Evolutionary conservation across 2,113 vertebrate genomes (phyloP).

Genomic region (Trogon melanurus): DNA sequence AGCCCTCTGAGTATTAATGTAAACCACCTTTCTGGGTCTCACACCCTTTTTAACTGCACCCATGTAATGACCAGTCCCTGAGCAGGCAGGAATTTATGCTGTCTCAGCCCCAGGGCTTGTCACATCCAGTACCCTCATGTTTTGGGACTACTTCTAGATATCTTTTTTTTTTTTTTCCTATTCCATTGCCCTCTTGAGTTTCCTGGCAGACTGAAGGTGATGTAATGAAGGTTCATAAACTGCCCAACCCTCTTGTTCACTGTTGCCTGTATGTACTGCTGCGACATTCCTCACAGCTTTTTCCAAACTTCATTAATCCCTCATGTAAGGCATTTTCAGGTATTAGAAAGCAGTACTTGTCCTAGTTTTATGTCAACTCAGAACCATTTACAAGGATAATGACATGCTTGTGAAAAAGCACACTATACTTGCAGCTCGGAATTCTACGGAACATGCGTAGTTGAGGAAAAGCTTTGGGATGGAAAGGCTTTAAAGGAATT

Average conservation of each 20-base stretch:
- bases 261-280: neutral
- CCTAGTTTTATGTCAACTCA: neutral
- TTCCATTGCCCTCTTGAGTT: neutral
- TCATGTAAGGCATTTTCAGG: neutral
- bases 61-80: neutral
- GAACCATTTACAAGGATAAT: neutral
- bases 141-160: neutral
- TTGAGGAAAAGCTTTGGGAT: neutral
- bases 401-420: neutral
- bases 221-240: neutral
- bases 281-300: neutral
- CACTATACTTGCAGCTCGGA: neutral
- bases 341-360: neutral
- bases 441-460: neutral
- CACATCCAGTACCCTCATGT: neutral
- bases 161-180: neutral
- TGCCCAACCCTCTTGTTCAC: neutral
- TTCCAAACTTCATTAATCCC: neutral
- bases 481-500: neutral
- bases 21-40: neutral
- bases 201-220: neutral
- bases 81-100: neutral
- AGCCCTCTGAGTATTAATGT: neutral
- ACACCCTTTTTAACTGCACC: neutral
- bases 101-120: neutral